Evolutionary conservation across 2,113 vertebrate genomes (phyloP).

Genomic region (Columba janthina): DNA sequence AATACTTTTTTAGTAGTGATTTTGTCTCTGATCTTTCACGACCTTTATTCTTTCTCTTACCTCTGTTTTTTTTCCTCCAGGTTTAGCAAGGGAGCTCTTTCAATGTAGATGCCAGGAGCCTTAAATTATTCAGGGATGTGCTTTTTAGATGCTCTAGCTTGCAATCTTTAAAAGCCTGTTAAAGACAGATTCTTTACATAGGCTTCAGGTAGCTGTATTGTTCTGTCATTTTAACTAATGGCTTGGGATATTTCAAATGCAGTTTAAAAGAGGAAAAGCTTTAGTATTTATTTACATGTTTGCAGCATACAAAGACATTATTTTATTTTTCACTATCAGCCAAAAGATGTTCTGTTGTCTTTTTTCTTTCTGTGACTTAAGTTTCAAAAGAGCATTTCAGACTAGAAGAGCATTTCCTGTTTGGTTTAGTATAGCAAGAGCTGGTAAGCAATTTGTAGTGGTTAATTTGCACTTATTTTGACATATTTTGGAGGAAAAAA

Average conservation of each 20-base stretch:
- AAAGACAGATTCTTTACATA: constrained; percentile 57
- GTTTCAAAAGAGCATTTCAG: background rate
- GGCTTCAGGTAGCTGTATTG: constrained; percentile 58
- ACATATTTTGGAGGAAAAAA: background rate
- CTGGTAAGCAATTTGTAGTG: background rate
- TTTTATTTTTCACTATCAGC: background rate
- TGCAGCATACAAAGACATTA: background rate
- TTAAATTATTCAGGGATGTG: constrained; percentile 64
- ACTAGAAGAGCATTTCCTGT: background rate
- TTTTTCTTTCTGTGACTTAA: background rate
- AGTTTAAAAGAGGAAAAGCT: constrained; percentile 47
- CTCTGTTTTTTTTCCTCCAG: background rate
- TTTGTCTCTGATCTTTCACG: constrained; percentile 26
- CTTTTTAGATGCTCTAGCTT: constrained; percentile 59
- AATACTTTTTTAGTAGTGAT: constrained; percentile 25
- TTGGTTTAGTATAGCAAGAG: background rate
- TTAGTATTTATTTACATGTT: constrained; percentile 54
- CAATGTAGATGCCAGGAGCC: constrained; percentile 7
- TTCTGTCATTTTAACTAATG: constrained; percentile 63
- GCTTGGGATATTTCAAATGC: constrained; percentile 31
- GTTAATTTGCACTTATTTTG: background rate
- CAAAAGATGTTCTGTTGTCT: background rate
- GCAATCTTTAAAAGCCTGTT: constrained; percentile 52
- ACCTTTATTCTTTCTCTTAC: constrained; percentile 41
- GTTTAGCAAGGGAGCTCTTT: constrained; percentile 39